phyloP scores from a whole-genome alignment of 2,113 vertebrate species.

The Sphaerodactylus townsendi region DNA sequence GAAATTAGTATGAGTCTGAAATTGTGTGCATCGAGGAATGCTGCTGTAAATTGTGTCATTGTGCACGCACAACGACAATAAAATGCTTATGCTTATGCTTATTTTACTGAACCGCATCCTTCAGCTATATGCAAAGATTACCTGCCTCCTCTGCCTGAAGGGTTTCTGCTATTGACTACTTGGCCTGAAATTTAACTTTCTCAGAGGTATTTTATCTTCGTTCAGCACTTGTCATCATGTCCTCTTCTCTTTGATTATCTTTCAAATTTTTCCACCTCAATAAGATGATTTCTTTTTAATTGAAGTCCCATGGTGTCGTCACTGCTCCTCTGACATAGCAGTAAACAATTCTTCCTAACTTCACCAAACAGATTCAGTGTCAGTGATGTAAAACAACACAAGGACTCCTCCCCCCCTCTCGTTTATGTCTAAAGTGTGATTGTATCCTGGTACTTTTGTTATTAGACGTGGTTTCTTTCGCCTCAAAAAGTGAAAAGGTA shows the following conservation, averaged over 20 bases:
- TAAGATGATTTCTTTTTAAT: slow-evolving; percentile 1
- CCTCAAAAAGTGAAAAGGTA: not conserved
- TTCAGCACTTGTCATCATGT: slow-evolving; percentile 6
- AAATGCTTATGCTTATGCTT: too few relatives aligned
- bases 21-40: too few relatives aligned
- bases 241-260: slow-evolving; percentile 2
- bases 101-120: not conserved
- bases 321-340: not conserved
- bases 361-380: not conserved
- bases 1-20: too few relatives aligned
- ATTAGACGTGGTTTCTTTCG: not conserved
- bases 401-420: not conserved
- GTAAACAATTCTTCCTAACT: slow-evolving; percentile 5
- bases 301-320: slow-evolving; percentile 15
- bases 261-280: not conserved
- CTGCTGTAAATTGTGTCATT: too few relatives aligned
- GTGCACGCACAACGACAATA: too few relatives aligned
- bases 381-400: not conserved
- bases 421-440: not conserved
- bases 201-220: slow-evolving; percentile 13
- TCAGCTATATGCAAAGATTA: not conserved
- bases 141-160: not conserved
- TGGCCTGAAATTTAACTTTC: not conserved
- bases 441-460: not conserved
- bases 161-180: not conserved